Percentiles rank a stretch among this genome's conserved stretches.
phyloP scores from a whole-genome alignment of 2,113 vertebrate species.

The Cyprinodon tularosa region DNA sequence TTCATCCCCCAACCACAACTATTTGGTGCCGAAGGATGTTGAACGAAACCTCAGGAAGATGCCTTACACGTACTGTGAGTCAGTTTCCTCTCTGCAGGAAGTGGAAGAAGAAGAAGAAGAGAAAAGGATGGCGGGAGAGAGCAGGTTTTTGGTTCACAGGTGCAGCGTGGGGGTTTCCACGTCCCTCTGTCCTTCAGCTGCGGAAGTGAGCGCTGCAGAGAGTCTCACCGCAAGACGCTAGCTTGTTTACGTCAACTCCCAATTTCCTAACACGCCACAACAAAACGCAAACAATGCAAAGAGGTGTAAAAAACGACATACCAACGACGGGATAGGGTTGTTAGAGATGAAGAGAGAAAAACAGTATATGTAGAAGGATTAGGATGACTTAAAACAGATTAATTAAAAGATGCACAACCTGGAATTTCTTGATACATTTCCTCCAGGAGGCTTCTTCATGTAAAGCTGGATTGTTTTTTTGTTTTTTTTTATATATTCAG shows the following conservation, averaged over 20 bases:
- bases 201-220: constrained; percentile 25
- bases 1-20: background rate
- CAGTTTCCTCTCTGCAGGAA: constrained; percentile 30
- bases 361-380: too few species aligned
- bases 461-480: too few species aligned
- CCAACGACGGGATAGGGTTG: background rate
- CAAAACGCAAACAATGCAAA: background rate
- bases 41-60: background rate
- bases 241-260: constrained; percentile 20
- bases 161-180: constrained; percentile 54
- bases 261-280: constrained; percentile 21
- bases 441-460: background rate
- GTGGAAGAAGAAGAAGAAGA: constrained; percentile 23
- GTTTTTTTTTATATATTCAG: background rate
- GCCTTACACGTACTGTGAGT: background rate
- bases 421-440: background rate
- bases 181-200: constrained; percentile 20
- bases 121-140: constrained; percentile 7
- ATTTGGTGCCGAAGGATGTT: background rate
- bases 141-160: constrained; percentile 51
- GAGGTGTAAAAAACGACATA: background rate
- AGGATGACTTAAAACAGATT: background rate
- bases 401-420: background rate
- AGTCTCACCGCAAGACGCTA: constrained; percentile 35
- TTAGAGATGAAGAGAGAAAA: too few species aligned